phyloP scores from a whole-genome alignment of 2,888 invertebrate species.

The Athetis lepigone region DNA sequence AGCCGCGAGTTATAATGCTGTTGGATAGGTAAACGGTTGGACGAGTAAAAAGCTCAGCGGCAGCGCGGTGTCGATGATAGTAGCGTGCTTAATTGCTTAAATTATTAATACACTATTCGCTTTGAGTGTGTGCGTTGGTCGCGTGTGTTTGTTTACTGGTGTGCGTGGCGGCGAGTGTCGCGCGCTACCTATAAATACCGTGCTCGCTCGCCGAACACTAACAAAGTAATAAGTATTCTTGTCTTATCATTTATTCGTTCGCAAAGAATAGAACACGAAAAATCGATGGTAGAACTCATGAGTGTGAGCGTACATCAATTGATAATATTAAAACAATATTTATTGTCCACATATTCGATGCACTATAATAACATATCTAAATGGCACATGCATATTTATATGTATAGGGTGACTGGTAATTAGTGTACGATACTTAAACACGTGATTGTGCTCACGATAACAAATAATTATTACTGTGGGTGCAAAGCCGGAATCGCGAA shows the following conservation, averaged over 20 bases:
- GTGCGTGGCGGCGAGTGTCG: slow-evolving; percentile 28
- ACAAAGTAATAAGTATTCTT: slow-evolving; percentile 55
- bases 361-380: too few relatives aligned
- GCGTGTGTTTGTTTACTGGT: slow-evolving; percentile 55
- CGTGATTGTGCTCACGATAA: too few relatives aligned
- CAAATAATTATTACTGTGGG: too few relatives aligned
- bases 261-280: slow-evolving; percentile 31
- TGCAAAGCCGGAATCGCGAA: too few relatives aligned
- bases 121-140: slow-evolving; percentile 65
- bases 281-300: neutral
- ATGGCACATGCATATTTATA: too few relatives aligned
- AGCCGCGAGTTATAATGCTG: too few relatives aligned
- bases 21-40: neutral
- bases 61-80: slow-evolving; percentile 56
- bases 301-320: neutral
- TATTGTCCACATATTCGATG: too few relatives aligned
- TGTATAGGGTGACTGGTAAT: too few relatives aligned
- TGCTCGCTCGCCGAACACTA: slow-evolving; percentile 57
- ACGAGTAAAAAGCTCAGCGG: neutral
- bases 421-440: too few relatives aligned
- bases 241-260: slow-evolving; percentile 34
- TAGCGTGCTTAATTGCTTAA: slow-evolving; percentile 62
- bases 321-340: neutral
- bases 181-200: slow-evolving; percentile 53
- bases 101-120: slow-evolving; percentile 75